Evolutionary conservation across 2,797 vertebrate species (phyloP).

Genomic region (Argyrosomus regius): DNA sequence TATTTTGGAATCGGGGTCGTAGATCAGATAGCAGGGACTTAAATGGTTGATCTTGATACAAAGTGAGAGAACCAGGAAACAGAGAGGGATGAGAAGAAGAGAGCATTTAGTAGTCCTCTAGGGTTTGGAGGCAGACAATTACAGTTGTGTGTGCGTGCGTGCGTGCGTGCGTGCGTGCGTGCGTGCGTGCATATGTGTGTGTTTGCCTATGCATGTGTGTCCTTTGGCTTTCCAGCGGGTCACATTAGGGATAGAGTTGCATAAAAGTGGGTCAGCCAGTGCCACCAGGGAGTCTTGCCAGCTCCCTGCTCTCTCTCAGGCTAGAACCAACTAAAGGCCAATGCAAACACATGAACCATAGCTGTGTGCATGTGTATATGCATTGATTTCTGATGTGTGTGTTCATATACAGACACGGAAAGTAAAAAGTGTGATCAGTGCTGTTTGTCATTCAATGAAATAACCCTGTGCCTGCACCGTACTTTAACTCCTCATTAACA

Average conservation of each 20-base stretch:
- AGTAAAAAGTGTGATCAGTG: slow-evolving; percentile 10
- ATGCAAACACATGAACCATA: slow-evolving; percentile 40
- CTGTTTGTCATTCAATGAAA: slow-evolving; percentile 40
- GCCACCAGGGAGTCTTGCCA: slow-evolving; percentile 77
- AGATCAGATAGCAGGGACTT: slow-evolving; percentile 61
- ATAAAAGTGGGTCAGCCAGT: slow-evolving; percentile 80
- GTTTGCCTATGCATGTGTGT: slow-evolving; percentile 25
- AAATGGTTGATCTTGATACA: slow-evolving; percentile 55
- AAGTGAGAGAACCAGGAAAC: slow-evolving; percentile 52
- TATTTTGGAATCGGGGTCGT: neutral
- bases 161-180: slow-evolving; percentile 16
- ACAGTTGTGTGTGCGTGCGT: slow-evolving; percentile 29
- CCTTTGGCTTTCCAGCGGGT: slow-evolving; percentile 68
- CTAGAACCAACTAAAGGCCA: slow-evolving; percentile 57
- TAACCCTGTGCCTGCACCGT: slow-evolving; percentile 35
- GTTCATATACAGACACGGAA: slow-evolving; percentile 2
- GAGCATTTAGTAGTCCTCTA: slow-evolving; percentile 47
- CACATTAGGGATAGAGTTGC: slow-evolving; percentile 81
- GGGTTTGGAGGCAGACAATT: slow-evolving; percentile 52
- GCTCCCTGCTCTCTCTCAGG: slow-evolving; percentile 58
- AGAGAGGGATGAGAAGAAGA: slow-evolving; percentile 36
- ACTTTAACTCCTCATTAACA: slow-evolving; percentile 65
- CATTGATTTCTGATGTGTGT: slow-evolving; percentile 14
- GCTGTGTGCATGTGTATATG: slow-evolving; percentile 6
- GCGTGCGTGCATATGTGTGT: slow-evolving; percentile 14